phyloP scores from a whole-genome alignment of 2,113 vertebrate species.

The Tylochromis polylepis region DNA sequence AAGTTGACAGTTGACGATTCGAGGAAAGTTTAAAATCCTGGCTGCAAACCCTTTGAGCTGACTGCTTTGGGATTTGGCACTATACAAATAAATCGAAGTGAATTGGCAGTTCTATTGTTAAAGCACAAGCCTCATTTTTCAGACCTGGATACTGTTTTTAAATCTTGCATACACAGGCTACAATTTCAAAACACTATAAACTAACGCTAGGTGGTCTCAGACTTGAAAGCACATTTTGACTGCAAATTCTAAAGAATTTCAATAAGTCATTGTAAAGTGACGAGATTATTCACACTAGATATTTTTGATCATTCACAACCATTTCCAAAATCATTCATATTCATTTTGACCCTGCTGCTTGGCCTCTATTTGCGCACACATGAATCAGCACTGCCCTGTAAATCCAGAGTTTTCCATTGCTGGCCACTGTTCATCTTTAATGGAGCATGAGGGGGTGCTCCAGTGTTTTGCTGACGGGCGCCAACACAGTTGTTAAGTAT shows the following conservation, averaged over 20 bases:
- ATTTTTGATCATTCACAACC: not conserved
- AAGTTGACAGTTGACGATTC: not conserved
- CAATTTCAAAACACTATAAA: not conserved
- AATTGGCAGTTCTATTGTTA: not conserved
- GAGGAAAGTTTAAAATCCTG: not conserved
- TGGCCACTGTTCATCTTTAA: constrained; percentile 37
- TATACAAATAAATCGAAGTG: not conserved
- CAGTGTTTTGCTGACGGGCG: constrained; percentile 13
- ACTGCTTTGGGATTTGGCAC: not conserved
- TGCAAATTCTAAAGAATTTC: not conserved
- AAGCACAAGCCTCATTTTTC: not conserved
- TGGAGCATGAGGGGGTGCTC: constrained; percentile 13
- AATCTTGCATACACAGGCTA: not conserved
- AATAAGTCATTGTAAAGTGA: not conserved
- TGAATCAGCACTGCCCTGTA: not conserved
- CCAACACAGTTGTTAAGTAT: constrained; percentile 9
- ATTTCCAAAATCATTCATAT: not conserved
- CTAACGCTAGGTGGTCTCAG: not conserved
- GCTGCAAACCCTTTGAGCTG: not conserved
- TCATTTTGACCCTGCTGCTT: constrained; percentile 9
- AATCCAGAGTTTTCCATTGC: constrained; percentile 3
- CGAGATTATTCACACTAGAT: not conserved
- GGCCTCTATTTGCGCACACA: not conserved
- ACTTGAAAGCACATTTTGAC: not conserved
- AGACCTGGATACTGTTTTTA: not conserved